A percentile compares a stretch with the other conserved stretches of the same genome.
Evolutionary conservation across 2,888 invertebrate species (phyloP).

Genomic region (Ornithoptera priamus): DNA sequence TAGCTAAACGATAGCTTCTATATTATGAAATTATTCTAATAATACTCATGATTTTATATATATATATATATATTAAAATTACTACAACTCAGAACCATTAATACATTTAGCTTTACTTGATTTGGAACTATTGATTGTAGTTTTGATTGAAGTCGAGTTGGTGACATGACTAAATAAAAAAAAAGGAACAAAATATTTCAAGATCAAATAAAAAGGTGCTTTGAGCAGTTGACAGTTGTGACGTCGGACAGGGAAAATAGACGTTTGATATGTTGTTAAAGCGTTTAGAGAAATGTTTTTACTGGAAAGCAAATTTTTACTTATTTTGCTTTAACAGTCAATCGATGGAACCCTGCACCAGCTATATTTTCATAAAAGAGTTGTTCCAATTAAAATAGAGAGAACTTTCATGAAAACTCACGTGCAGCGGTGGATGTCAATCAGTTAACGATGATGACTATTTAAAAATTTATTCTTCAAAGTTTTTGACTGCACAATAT

Average conservation of each 20-base stretch:
- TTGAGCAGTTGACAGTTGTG: conserved; percentile 18
- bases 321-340: not conserved
- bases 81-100: not conserved
- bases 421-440: no score
- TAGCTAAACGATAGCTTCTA: no score
- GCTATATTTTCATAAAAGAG: not conserved
- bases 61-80: no score
- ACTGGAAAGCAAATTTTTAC: not conserved
- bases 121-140: conserved; percentile 5
- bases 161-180: conserved; percentile 26
- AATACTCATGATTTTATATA: no score
- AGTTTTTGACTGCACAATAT: no score
- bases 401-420: no score
- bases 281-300: conserved; percentile 6
- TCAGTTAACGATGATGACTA: no score
- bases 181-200: conserved; percentile 30
- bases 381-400: no score
- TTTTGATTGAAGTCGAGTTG: conserved; percentile 17
- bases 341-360: not conserved
- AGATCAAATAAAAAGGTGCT: conserved; percentile 30
- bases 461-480: no score
- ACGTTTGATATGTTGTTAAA: conserved; percentile 11
- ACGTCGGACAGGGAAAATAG: conserved; percentile 7
- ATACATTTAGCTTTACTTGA: conserved; percentile 17
- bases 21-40: no score